Evolutionary conservation across 2,797 vertebrate genomes (phyloP), one percentile per base, ranked within the genome.

Genomic region (Tiaroga cobitis): DNA sequence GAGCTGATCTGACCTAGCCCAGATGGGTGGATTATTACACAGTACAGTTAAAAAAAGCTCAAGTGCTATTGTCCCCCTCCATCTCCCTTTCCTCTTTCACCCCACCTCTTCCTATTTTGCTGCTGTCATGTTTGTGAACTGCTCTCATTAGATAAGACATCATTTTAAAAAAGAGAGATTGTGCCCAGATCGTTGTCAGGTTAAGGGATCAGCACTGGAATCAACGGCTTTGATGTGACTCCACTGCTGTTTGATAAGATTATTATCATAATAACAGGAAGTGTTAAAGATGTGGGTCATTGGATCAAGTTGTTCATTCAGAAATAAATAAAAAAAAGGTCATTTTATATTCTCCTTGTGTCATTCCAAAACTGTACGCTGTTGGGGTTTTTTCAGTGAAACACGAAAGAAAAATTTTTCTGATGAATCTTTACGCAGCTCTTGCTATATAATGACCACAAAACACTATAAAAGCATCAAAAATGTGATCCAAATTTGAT

Each of bases 91-190:
- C n/a, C 81, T 6, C 56, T 46, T 26, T 70, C 16, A 9, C 61
- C 67, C 49, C 65, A 73, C 46, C 29, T 73, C 75, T 74, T 26
- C 10, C 29, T 56, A 8, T 65, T 69, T 74, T 82, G 37, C 32
- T 26, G 4, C 69, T 77, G 77, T 81, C 51, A 16, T 81, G 63
- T 87, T 86, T 84, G 88, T 87, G 39, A 80, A 80, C 89, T 90
- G 90, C 82, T 80, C 82, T 81, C 76, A 65, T 85, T 78, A 90
- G 87, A 92, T 92, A 94, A 94, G 91, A 87, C 89, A 92, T 88
- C 83, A 91, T 90, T 90, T 81, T 89, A 90, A 87, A 88, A 80
- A 86, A 75, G 83, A 82, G 89, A 86, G 87, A 76, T 75, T 87
- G 43, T 63, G 72, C 74, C 74, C 29, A 39, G 37, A 87, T 88